phyloP scores from a whole-genome alignment of 1,140 invertebrate genomes.

The Thaumetopoea pityocampa region DNA sequence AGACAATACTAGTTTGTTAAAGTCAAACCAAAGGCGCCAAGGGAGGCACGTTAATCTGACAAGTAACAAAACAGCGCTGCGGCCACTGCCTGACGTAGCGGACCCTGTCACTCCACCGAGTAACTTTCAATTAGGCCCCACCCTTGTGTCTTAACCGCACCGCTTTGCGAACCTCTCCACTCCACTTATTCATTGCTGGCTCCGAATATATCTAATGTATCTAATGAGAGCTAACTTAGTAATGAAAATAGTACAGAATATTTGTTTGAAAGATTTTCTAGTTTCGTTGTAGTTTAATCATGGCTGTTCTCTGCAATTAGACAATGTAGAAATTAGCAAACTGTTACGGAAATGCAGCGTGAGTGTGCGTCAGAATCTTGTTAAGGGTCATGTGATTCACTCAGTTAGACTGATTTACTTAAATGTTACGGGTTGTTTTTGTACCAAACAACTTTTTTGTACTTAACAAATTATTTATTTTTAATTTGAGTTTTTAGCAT shows the following conservation, averaged over 20 bases:
- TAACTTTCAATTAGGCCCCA: conserved; percentile 60
- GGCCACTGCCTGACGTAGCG: conserved; percentile 46
- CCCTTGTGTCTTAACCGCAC: conserved; percentile 26
- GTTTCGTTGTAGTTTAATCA: conserved; percentile 4
- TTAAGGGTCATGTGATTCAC: conserved; percentile 13
- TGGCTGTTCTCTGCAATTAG: conserved; percentile 28
- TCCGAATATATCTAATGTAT: conserved; percentile 4
- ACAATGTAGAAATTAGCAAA: conserved; percentile 32
- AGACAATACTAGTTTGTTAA: conserved; percentile 53
- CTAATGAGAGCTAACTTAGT: conserved; percentile 8
- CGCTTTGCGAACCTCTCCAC: conserved; percentile 13
- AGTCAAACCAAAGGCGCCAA: conserved; percentile 40
- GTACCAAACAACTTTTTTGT: conserved; percentile 2
- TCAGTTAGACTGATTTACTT: conserved; percentile 10
- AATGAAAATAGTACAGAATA: conserved; percentile 1
- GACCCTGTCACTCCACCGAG: conserved; percentile 52
- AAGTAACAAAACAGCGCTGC: conserved; percentile 52
- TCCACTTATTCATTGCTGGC: conserved; percentile 12
- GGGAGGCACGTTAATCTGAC: conserved; percentile 61
- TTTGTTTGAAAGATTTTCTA: background rate
- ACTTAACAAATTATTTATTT: conserved; percentile 2
- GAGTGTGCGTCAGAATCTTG: conserved; percentile 15
- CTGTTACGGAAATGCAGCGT: conserved; percentile 19
- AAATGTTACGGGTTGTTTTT: conserved; percentile 6
- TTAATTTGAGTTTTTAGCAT: too few species aligned